A percentile compares a stretch with the other conserved stretches of the same genome.
phyloP scores from a whole-genome alignment of 2,797 vertebrate genomes.

The Urosaurus nigricauda region DNA sequence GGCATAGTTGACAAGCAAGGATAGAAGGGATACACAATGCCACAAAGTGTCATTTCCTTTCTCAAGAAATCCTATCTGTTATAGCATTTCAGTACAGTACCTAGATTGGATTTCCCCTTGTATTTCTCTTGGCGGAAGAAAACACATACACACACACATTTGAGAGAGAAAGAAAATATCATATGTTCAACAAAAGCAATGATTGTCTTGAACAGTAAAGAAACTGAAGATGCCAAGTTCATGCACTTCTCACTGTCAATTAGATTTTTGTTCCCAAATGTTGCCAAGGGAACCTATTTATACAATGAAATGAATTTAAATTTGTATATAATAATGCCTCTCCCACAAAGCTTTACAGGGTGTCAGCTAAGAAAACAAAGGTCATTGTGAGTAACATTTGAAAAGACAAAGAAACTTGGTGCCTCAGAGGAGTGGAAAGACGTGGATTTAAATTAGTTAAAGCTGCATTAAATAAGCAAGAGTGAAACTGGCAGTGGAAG shows the following conservation, averaged over 20 bases:
- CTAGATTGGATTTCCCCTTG: neutral
- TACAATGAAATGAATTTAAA: constrained; percentile 24
- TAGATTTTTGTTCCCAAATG: constrained; percentile 9
- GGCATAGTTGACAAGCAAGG: constrained; percentile 26
- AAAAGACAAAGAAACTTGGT: neutral
- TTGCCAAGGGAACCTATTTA: constrained; percentile 32
- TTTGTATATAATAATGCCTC: neutral
- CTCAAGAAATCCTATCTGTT: neutral
- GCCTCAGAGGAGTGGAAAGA: neutral
- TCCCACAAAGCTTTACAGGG: neutral
- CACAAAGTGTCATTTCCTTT: neutral
- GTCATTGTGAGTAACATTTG: neutral
- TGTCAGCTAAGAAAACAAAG: constrained; percentile 18
- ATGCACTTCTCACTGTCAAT: constrained; percentile 18
- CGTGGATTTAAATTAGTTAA: neutral
- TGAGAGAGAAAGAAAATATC: neutral
- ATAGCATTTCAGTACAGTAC: neutral
- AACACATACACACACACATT: neutral
- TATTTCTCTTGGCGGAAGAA: neutral
- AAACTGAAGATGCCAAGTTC: constrained; percentile 7
- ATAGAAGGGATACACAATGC: neutral
- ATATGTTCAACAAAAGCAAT: neutral
- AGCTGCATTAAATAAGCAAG: neutral
- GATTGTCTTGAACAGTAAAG: neutral
- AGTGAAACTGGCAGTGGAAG: neutral